Conservation (phyloP, 1,140 invertebrate genomes). For the Mylabris phalerata region DNA sequence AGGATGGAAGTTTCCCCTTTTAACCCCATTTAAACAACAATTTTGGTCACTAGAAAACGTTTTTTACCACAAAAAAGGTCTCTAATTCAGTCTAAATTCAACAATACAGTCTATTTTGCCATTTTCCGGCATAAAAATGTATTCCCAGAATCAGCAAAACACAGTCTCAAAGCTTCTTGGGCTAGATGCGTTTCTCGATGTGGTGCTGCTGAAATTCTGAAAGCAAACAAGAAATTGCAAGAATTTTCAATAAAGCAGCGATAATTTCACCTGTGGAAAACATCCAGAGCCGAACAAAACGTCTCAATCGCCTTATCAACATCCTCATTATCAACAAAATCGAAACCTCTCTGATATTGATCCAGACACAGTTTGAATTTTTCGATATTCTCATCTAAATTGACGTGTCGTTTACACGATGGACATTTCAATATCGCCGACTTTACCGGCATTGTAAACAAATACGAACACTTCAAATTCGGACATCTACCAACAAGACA, state of each 20-base stretch:
- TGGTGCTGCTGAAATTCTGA: conserved; percentile 47
- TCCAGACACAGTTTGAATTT: conserved; percentile 47
- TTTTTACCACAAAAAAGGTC: too few species aligned
- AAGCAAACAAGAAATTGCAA: conserved; percentile 9
- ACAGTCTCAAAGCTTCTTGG: conserved; percentile 53
- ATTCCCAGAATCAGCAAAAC: conserved; percentile 38
- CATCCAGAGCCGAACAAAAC: conserved; percentile 43
- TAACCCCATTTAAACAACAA: too few species aligned
- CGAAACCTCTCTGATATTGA: conserved; percentile 45
- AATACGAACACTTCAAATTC: conserved; percentile 46
- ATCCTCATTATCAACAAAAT: conserved; percentile 44
- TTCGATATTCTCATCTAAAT: conserved; percentile 44
- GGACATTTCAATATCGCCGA: conserved; percentile 47
- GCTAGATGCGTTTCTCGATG: conserved; percentile 54
- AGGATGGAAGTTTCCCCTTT: too few species aligned
- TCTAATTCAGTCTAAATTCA: too few species aligned
- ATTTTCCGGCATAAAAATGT: neutral
- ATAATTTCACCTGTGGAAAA: conserved; percentile 38
- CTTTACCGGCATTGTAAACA: conserved; percentile 44
- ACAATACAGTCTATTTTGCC: neutral
- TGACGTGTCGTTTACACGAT: conserved; percentile 47
- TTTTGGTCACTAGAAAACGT: too few species aligned
- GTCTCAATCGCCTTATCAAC: conserved; percentile 45
- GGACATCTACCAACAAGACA: conserved; percentile 49
- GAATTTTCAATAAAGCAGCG: neutral